Conservation (phyloP, 2,113 vertebrate genomes). For the Phrynosoma blainvillii region DNA sequence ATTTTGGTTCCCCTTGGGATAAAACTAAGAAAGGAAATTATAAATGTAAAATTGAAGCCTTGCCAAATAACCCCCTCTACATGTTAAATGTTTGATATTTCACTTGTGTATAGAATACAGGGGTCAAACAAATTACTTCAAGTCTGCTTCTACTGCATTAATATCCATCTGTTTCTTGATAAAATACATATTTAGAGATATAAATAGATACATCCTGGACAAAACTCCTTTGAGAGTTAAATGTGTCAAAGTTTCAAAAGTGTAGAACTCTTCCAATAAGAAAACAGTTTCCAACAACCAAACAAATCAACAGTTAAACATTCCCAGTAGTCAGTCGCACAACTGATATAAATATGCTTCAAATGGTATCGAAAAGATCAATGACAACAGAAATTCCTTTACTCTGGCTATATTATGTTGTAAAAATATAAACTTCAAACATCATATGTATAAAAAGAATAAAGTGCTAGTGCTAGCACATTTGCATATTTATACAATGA, state of each 20-base stretch:
- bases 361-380: not conserved
- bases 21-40: not conserved
- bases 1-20: not conserved
- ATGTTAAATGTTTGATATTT: not conserved
- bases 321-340: not conserved
- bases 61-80: not conserved
- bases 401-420: not conserved
- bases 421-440: not conserved
- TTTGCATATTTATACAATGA: not conserved
- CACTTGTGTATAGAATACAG: not conserved
- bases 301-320: not conserved
- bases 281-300: not conserved
- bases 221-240: not conserved
- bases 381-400: not conserved
- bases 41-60: not conserved
- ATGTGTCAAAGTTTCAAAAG: slow-evolving; percentile 18
- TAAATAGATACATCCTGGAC: not conserved
- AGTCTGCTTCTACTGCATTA: not conserved
- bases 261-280: not conserved
- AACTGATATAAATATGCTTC: not conserved
- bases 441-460: not conserved
- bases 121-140: not conserved
- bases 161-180: not conserved
- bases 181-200: too few relatives aligned
- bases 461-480: not conserved